These are phyloP conservation scores for Lytechinus pictus DNA, from an alignment of 35 echinoderm and acorn worm species.

Conservation along the genomic window DNA sequence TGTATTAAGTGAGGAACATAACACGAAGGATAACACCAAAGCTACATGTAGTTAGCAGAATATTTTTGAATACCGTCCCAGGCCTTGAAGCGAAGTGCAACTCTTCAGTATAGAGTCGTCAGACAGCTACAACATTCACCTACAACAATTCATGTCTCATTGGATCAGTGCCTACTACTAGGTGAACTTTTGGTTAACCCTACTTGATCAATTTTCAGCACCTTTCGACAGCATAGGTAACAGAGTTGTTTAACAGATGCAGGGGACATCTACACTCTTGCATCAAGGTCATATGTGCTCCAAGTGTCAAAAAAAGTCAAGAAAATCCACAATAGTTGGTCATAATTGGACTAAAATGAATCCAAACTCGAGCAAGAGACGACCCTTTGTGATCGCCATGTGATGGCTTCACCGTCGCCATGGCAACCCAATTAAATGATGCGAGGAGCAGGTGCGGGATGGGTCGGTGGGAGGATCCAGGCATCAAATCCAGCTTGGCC, in stretches of 20 bases:
- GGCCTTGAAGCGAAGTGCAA: no score
- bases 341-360: background rate
- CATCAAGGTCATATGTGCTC: background rate
- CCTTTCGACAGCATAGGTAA: background rate
- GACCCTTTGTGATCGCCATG: background rate
- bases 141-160: no score
- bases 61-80: no score
- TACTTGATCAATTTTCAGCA: background rate
- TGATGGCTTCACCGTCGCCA: background rate
- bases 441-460: background rate
- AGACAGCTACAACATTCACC: no score
- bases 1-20: no score
- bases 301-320: background rate
- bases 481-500: conserved; percentile 8
- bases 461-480: background rate
- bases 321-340: background rate
- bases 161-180: no score
- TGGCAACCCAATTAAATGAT: background rate
- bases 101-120: no score
- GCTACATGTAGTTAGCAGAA: no score
- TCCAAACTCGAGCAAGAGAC: background rate
- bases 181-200: background rate
- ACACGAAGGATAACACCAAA: no score
- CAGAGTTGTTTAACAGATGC: background rate
- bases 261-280: background rate